Conservation (phyloP, 2,113 vertebrate species). For the Cololabis saira region DNA sequence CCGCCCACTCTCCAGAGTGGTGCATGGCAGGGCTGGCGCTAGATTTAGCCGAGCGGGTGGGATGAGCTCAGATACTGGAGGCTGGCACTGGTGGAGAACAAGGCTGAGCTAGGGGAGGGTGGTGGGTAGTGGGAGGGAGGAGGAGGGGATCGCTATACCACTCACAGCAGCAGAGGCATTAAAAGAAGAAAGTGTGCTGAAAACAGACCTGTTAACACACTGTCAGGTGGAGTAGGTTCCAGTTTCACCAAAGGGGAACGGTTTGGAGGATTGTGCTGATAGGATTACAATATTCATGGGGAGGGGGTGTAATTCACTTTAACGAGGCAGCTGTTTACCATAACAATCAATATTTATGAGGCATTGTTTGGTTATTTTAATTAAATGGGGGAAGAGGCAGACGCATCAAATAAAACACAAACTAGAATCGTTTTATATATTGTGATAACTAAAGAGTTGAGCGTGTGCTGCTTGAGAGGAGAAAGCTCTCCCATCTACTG, state of each 20-base stretch:
- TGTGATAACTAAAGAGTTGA: conserved; percentile 44
- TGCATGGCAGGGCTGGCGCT: conserved; percentile 60
- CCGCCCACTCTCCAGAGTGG: conserved; percentile 69
- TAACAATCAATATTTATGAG: conserved; percentile 63
- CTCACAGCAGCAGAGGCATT: conserved; percentile 54
- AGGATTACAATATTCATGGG: conserved; percentile 3
- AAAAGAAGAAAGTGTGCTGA: conserved; percentile 43
- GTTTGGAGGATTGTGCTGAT: background rate
- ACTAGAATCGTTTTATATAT: background rate
- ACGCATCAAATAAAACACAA: conserved; percentile 57
- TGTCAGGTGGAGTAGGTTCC: conserved; percentile 35
- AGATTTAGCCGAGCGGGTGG: conserved; percentile 57
- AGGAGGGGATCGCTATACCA: conserved; percentile 17
- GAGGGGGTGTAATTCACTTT: conserved; percentile 15
- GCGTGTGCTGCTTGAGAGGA: conserved; percentile 9
- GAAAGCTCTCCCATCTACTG: too few species aligned
- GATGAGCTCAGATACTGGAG: conserved; percentile 72
- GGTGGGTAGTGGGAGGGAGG: conserved; percentile 11
- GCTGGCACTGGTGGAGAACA: conserved; percentile 70
- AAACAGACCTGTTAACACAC: conserved; percentile 44
- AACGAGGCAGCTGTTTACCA: conserved; percentile 42
- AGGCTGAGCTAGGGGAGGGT: conserved; percentile 58
- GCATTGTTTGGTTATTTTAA: conserved; percentile 28
- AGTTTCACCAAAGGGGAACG: background rate
- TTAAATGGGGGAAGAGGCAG: conserved; percentile 44